Conservation (phyloP, 2,797 vertebrate species). For the Cichlasoma orientale region DNA sequence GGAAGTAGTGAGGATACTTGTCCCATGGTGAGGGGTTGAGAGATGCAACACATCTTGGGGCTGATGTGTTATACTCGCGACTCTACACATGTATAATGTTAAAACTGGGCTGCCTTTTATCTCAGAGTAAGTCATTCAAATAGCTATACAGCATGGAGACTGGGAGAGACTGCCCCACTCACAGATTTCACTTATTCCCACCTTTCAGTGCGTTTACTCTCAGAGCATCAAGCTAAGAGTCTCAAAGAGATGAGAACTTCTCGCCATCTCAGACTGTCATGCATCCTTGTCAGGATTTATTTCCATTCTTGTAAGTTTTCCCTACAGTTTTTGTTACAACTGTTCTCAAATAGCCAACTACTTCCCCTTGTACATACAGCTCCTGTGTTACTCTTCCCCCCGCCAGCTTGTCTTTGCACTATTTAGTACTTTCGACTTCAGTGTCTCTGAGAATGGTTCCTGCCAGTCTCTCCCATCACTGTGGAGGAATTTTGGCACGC, state of each 20-base stretch:
- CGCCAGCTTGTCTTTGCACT: no score
- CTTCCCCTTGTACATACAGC: background rate
- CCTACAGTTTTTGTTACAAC: background rate
- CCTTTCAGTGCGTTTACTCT: background rate
- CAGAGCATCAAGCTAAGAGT: background rate
- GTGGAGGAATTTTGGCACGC: no score
- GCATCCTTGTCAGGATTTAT: background rate
- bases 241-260: background rate
- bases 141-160: background rate
- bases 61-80: background rate
- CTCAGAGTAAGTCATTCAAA: background rate
- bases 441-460: no score
- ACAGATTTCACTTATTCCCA: background rate
- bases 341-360: background rate
- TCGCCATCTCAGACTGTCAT: background rate
- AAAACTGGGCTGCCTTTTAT: background rate
- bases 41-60: background rate
- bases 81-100: background rate
- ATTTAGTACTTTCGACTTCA: no score
- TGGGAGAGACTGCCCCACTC: background rate
- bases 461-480: no score
- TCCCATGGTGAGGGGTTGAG: background rate
- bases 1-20: slow-evolving; percentile 9
- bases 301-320: no score
- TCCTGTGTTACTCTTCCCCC: background rate